Evolutionary conservation across 2,113 vertebrate genomes (phyloP), one percentile per base, ranked within the genome.

Genomic region (Tor tambroides): DNA sequence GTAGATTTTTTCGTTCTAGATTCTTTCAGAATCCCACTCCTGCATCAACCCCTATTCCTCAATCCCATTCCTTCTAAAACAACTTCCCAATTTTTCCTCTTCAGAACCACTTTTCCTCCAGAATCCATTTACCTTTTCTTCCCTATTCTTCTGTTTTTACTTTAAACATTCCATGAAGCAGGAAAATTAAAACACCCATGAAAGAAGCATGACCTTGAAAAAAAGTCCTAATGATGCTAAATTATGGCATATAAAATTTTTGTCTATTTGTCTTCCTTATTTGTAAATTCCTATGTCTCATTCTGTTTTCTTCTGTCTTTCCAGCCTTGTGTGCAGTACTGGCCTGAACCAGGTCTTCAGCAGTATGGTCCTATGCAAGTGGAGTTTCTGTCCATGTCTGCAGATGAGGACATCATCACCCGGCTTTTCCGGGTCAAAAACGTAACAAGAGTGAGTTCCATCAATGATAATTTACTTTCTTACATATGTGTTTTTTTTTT

Each of bases 361-460:
- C 97, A 98, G 88, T 99, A 98, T 0, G 98, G 98, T 19, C 97
- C 97, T 2, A 97, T 99, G 96, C 97, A 99, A 86, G 98, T 99
- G 90, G 97, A 99, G 88, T 98, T 97, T 17, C 93, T 99, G 77
- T 99, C 98, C 0, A 96, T 97, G 86, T 96, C 95, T 0, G 96
- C 94, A 0, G 97, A 98, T 0, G 98, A 99, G 59, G 97, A 99
- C 88, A 92, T 99, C 23, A 95, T 99, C 56, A 97, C 96, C 28
- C 96, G 97, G 38, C 96, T 99, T 80, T 99, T 99, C 94, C 95
- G 97, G 91, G 96, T 99, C 26, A 97, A 97, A 94, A 99, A 99
- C 85, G 91, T 98, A 88, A 97, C 97, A 3, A 94, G 97, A 96
- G 98, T 99, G 90, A 97, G 97, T 91, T 61, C 59, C 84, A 65